A percentile compares a stretch with the other conserved stretches of the same genome.
Evolutionary conservation across 30 jellyfish, hydroid and myxozoan species (phyloP).

Genomic region (Aurelia coerulea): DNA sequence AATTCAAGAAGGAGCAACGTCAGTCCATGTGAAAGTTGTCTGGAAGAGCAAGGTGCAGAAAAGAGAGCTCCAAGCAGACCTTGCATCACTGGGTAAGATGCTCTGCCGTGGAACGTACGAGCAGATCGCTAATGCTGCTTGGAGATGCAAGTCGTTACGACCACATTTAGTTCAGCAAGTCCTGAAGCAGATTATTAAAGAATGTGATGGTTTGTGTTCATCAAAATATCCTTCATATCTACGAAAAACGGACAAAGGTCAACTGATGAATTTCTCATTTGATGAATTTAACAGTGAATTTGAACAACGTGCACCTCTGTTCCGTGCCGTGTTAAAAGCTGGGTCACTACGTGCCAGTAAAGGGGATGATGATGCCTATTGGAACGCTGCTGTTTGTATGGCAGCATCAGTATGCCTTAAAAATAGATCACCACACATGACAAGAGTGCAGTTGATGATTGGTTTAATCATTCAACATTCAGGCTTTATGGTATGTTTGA

Average conservation of each 20-base stretch:
- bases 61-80: no score
- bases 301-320: constrained; percentile 23
- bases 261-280: constrained; percentile 6
- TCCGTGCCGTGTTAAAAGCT: constrained; percentile 20
- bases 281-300: background rate
- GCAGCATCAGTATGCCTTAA: constrained; percentile 25
- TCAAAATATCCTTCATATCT: background rate
- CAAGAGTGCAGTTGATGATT: constrained; percentile 13
- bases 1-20: no score
- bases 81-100: constrained; percentile 7
- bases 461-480: constrained; percentile 27
- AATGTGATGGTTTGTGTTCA: constrained; percentile 1
- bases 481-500: constrained; percentile 34
- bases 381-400: constrained; percentile 22
- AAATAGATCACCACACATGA: constrained; percentile 29
- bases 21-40: no score
- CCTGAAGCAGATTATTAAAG: constrained; percentile 16
- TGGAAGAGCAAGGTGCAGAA: no score
- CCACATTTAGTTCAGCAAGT: background rate
- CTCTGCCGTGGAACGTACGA: constrained; percentile 18
- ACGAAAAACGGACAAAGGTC: background rate
- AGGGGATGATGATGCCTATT: constrained; percentile 6
- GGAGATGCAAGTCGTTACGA: constrained; percentile 1
- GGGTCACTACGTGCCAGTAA: constrained; percentile 22
- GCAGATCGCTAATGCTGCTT: constrained; percentile 30